Evolutionary conservation across 2,888 invertebrate genomes (phyloP), one percentile per base, ranked within the genome.

Genomic region (Sipunculus nudus): DNA sequence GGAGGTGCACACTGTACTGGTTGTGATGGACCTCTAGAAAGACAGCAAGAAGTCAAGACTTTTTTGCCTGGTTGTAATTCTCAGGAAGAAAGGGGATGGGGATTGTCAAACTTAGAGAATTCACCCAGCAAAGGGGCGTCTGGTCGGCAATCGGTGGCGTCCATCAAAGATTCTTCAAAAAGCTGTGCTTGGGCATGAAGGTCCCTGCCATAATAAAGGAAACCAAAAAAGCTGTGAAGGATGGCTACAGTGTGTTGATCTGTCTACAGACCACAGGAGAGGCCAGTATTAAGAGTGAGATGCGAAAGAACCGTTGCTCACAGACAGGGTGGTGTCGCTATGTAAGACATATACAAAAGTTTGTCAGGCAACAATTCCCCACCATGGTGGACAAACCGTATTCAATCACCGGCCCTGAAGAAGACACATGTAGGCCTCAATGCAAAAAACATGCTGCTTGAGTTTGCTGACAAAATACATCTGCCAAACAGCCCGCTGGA

Each of bases 121-220:
- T n/a, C n/a, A n/a, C n/a, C n/a, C n/a, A n/a, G n/a, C n/a, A n/a
- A n/a, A n/a, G n/a, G n/a, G n/a, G n/a, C n/a, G n/a, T n/a, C n/a
- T n/a, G n/a, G n/a, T n/a, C n/a, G n/a, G n/a, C n/a, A n/a, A n/a
- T n/a, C n/a, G n/a, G n/a, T n/a, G n/a, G n/a, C n/a, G n/a, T n/a
- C n/a, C n/a, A n/a, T n/a, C n/a, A n/a, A n/a, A n/a, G n/a, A n/a
- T n/a, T n/a, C n/a, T n/a, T n/a, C n/a, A n/a, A n/a, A n/a, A n/a
- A n/a, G n/a, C n/a, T n/a, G n/a, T n/a, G 81, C 54, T 72, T 80
- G 85, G 86, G 75, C 83, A 87, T 68, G 86, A 87, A 76, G 67
- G 80, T 77, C 38, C 77, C 75, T 21, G 70, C 73, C 81, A 73
- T 79, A 21, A 74, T 79, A 8, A 64, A 69, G 43, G 77, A 76